A percentile compares a stretch with the other conserved stretches of the same genome.
These are phyloP conservation scores for Drosophila dunni DNA, from an alignment of 1,140 invertebrate genomes.

Conservation along the genomic window DNA sequence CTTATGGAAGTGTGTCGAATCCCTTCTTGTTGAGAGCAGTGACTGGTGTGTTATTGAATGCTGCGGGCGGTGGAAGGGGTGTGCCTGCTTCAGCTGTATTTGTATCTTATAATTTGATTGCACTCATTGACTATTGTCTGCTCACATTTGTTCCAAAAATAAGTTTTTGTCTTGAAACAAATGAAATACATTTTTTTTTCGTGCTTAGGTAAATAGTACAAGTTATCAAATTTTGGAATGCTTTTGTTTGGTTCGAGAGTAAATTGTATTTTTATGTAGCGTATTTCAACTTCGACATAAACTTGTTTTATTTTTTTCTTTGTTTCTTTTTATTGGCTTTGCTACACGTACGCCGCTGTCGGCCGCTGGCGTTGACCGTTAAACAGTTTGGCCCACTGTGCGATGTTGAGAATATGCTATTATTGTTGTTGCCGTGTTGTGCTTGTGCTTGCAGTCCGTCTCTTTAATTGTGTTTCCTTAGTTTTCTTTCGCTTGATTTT, in stretches of 20 bases:
- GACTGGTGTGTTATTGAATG: neutral
- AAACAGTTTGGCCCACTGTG: constrained; percentile 44
- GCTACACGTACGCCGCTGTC: constrained; percentile 4
- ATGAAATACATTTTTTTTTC: no score
- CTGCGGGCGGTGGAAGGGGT: neutral
- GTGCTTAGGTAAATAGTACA: no score
- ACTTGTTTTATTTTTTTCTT: constrained; percentile 11
- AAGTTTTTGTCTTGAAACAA: no score
- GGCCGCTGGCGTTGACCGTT: constrained; percentile 36
- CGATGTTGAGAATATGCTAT: constrained; percentile 9
- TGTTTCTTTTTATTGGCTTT: constrained; percentile 7
- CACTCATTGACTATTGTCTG: no score
- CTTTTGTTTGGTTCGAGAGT: no score
- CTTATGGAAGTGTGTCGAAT: constrained; percentile 20
- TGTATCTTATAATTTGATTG: neutral
- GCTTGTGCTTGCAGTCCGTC: constrained; percentile 17
- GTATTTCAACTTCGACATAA: neutral
- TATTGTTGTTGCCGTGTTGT: constrained; percentile 15
- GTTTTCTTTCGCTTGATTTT: constrained; percentile 4
- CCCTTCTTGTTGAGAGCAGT: neutral
- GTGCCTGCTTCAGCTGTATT: neutral
- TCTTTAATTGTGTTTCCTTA: constrained; percentile 26
- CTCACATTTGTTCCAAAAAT: no score
- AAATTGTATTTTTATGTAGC: neutral
- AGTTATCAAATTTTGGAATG: neutral